Evolutionary conservation across 2,888 invertebrate genomes (phyloP).

Genomic region (Caenorhabditis sinica): DNA sequence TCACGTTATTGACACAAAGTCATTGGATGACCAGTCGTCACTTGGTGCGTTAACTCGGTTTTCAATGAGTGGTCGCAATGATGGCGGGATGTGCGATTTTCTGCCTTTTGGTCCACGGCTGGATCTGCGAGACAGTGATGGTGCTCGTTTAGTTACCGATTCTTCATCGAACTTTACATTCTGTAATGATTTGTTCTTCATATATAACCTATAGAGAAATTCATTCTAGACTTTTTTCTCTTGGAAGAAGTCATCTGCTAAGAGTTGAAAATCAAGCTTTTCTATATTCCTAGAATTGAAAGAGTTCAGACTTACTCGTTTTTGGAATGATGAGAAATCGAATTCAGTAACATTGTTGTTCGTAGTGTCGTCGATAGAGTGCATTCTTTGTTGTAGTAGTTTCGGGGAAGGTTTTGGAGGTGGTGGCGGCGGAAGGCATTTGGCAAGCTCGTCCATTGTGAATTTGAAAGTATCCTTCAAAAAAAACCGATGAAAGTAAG

Average conservation of each 20-base stretch:
- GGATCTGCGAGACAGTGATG: conserved; percentile 65
- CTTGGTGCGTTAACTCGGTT: conserved; percentile 67
- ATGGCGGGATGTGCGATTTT: conserved; percentile 69
- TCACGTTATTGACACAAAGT: conserved; percentile 70
- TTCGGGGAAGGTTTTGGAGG: conserved; percentile 64
- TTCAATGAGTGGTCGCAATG: conserved; percentile 69
- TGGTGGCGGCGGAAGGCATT: conserved; percentile 72
- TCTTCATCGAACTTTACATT: conserved; percentile 77
- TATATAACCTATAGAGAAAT: not conserved
- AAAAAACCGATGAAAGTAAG: conserved; percentile 54
- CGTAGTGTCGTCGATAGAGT: conserved; percentile 63
- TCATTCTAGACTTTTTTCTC: no score
- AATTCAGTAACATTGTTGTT: conserved; percentile 65
- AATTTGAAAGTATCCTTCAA: conserved; percentile 74
- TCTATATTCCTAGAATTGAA: no score
- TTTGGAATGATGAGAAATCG: conserved; percentile 63
- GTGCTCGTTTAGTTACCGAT: conserved; percentile 68
- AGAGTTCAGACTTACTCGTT: conserved; percentile 51
- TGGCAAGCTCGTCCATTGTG: conserved; percentile 75
- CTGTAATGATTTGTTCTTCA: conserved; percentile 44
- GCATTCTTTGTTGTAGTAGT: conserved; percentile 60
- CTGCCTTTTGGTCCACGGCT: conserved; percentile 70
- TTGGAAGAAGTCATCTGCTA: no score
- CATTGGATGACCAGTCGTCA: conserved; percentile 68
- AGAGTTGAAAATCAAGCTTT: no score